Evolutionary conservation across 1,140 invertebrate species (phyloP).

Genomic region (Drosophila pectinifera): DNA sequence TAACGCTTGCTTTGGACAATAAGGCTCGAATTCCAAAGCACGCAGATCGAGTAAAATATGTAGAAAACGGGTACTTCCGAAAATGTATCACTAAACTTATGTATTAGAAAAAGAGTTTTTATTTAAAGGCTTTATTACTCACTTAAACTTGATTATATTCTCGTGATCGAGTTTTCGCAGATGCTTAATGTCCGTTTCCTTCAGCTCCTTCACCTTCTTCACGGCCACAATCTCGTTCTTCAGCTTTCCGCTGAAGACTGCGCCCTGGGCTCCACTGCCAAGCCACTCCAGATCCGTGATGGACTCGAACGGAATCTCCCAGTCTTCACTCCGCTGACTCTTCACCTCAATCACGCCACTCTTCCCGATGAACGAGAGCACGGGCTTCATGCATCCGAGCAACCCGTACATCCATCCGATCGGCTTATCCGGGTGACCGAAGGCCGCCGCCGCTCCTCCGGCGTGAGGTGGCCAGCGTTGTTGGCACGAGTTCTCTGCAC

Average conservation of each 20-base stretch:
- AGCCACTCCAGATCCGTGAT: slow-evolving; percentile 97
- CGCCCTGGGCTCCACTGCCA: slow-evolving; percentile 97
- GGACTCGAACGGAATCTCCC: slow-evolving; percentile 97
- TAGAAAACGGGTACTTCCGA: no score
- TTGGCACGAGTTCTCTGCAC: slow-evolving; percentile 82
- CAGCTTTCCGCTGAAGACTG: slow-evolving; percentile 96
- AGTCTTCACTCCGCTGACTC: slow-evolving; percentile 88
- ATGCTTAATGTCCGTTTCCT: slow-evolving; percentile 98
- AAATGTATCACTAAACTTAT: no score
- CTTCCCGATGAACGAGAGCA: slow-evolving; percentile 94
- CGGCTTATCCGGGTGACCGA: slow-evolving; percentile 86
- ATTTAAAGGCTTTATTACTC: slow-evolving; percentile 51
- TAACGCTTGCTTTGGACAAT: no score
- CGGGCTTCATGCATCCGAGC: slow-evolving; percentile 93
- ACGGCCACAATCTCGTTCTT: slow-evolving; percentile 95
- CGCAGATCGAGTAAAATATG: no score
- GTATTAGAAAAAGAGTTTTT: background rate
- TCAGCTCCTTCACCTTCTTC: slow-evolving; percentile 97
- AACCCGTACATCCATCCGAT: slow-evolving; percentile 92
- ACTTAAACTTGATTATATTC: slow-evolving; percentile 98
- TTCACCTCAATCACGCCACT: slow-evolving; percentile 85
- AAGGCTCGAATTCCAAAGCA: no score
- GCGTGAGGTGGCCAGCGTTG: slow-evolving; percentile 85
- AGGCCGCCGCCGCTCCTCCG: slow-evolving; percentile 62
- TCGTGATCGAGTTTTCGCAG: slow-evolving; percentile 97